These are phyloP conservation scores for Lasioglossum villosulum DNA, from an alignment of 2,888 invertebrate species.

Conservation along the genomic window DNA sequence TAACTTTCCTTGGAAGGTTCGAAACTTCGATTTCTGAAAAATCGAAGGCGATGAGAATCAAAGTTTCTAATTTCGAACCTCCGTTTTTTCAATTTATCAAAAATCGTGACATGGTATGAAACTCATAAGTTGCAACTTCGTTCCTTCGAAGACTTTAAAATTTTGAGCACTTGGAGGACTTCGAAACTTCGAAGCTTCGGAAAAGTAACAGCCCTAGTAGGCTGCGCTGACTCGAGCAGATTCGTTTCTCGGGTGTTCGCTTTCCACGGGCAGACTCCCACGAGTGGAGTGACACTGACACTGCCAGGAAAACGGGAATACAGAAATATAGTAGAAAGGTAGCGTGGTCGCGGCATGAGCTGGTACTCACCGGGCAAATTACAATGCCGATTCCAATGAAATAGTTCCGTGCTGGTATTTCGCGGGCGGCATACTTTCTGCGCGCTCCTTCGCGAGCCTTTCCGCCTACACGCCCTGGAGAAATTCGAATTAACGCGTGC, in stretches of 20 bases:
- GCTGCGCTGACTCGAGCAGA: not conserved
- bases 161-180: too few species aligned
- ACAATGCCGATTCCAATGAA: conserved; percentile 21
- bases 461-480: not conserved
- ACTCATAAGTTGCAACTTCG: too few species aligned
- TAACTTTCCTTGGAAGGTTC: too few species aligned
- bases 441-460: not conserved
- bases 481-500: conserved; percentile 17
- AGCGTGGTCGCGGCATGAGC: not conserved
- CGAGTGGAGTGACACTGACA: not conserved
- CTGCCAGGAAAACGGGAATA: not conserved
- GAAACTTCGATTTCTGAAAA: too few species aligned
- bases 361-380: conserved; percentile 10
- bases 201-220: too few species aligned
- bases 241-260: not conserved
- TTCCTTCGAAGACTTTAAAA: too few species aligned
- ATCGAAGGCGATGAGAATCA: too few species aligned
- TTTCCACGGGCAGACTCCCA: not conserved
- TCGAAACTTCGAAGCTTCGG: too few species aligned
- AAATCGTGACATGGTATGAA: too few species aligned
- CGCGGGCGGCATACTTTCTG: conserved; percentile 32
- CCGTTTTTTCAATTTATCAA: too few species aligned
- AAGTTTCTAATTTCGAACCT: too few species aligned
- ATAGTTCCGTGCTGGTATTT: conserved; percentile 20
- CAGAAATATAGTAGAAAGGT: not conserved